Percentiles rank a stretch among this genome's conserved stretches.
Evolutionary conservation across 2,113 vertebrate genomes (phyloP).

Genomic region (Nycticebus coucang): DNA sequence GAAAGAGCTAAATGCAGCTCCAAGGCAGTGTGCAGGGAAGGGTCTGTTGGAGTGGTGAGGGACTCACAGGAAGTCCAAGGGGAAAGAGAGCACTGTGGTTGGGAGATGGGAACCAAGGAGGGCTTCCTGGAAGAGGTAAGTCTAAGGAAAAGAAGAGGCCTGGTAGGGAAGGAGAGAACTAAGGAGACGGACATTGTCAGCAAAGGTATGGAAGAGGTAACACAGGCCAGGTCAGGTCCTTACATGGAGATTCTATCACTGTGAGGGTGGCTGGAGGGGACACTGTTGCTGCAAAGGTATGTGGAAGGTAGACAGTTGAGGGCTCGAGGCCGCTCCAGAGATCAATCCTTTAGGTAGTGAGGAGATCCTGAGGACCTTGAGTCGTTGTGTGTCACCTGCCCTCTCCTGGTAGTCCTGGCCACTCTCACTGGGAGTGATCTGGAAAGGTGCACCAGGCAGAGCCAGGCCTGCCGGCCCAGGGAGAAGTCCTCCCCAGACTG

Average conservation of each 20-base stretch:
- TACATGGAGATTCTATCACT: not conserved
- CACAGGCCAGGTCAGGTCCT: not conserved
- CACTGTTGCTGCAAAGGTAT: rapidly evolving
- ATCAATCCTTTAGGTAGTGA: not conserved
- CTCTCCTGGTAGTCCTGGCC: not conserved
- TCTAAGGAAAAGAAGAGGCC: not conserved
- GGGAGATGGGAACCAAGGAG: not conserved
- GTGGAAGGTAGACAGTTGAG: not conserved
- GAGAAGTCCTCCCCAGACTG: not conserved
- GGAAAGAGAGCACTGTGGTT: not conserved
- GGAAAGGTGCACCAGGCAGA: not conserved
- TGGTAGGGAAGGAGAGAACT: not conserved
- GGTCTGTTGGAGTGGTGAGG: not conserved
- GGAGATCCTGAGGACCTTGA: not conserved
- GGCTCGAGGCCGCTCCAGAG: not conserved
- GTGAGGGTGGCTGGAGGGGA: rapidly evolving
- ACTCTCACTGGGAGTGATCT: not conserved
- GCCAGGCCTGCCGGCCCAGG: not conserved
- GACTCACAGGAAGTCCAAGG: not conserved
- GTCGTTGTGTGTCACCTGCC: not conserved
- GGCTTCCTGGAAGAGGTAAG: not conserved
- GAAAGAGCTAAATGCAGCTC: not conserved
- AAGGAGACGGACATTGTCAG: not conserved
- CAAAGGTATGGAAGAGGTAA: not conserved
- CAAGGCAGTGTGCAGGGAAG: not conserved